A percentile compares a stretch with the other conserved stretches of the same genome.
Conservation (phyloP, 1,140 invertebrate genomes). For the Conopomorpha cramerella region DNA sequence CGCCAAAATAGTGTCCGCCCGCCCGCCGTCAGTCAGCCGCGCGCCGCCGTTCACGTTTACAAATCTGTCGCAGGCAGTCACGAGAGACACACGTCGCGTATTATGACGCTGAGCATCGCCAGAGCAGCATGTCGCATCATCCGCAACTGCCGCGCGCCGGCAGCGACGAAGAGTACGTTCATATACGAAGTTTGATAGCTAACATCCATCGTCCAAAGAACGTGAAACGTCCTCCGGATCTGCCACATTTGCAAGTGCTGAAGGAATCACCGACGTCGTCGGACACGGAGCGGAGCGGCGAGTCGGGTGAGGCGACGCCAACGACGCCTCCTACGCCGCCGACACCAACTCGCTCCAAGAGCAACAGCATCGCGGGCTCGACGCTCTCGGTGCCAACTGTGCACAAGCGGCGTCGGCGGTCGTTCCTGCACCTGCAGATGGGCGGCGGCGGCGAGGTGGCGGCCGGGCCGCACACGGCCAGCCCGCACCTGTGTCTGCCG, state of each 20-base stretch:
- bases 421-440: slow-evolving; percentile 43
- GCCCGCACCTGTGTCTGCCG: slow-evolving; percentile 44
- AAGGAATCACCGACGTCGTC: slow-evolving; percentile 32
- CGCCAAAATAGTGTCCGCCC: slow-evolving; percentile 39
- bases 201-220: slow-evolving; percentile 53
- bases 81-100: slow-evolving; percentile 24
- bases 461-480: slow-evolving; percentile 38
- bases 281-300: slow-evolving; percentile 25
- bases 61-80: slow-evolving; percentile 36
- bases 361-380: slow-evolving; percentile 48
- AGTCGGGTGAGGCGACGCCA: slow-evolving; percentile 20
- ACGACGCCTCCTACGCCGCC: slow-evolving; percentile 13
- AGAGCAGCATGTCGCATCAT: slow-evolving; percentile 29
- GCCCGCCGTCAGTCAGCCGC: slow-evolving; percentile 17
- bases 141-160: slow-evolving; percentile 20
- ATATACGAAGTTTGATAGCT: slow-evolving; percentile 50
- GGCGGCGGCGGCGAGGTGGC: slow-evolving; percentile 16
- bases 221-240: slow-evolving; percentile 41
- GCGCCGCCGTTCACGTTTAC: slow-evolving; percentile 27
- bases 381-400: slow-evolving; percentile 23
- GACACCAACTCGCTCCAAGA: slow-evolving; percentile 29
- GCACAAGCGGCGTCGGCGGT: slow-evolving; percentile 30
- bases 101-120: slow-evolving; percentile 32
- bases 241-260: slow-evolving; percentile 21
- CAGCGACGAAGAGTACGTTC: slow-evolving; percentile 36